Evolutionary conservation across 2,797 vertebrate species (phyloP).

Genomic region (Pseudotriccus pelzelni): DNA sequence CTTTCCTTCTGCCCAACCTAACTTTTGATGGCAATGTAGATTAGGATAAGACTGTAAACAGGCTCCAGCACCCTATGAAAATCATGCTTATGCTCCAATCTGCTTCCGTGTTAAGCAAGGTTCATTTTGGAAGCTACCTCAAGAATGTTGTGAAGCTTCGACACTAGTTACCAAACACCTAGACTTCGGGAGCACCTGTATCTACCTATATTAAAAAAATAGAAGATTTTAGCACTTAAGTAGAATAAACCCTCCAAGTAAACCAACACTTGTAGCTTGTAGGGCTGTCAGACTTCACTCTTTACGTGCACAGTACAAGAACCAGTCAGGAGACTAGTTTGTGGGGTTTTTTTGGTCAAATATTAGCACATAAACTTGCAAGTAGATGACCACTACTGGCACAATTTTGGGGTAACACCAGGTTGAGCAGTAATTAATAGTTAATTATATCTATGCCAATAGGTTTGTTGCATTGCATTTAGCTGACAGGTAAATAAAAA

Average conservation of each 20-base stretch:
- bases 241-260: not conserved
- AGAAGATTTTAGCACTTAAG: not conserved
- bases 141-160: not conserved
- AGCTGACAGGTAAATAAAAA: not conserved
- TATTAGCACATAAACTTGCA: not conserved
- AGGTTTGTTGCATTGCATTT: not conserved
- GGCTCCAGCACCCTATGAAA: not conserved
- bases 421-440: not conserved
- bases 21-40: not conserved
- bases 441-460: not conserved
- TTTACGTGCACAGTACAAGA: not conserved
- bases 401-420: not conserved
- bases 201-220: not conserved
- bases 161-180: not conserved
- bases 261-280: not conserved
- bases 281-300: not conserved
- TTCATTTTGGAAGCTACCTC: not conserved
- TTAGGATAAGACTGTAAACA: not conserved
- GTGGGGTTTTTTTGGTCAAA: accelerated
- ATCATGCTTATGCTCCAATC: not conserved
- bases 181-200: not conserved
- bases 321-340: not conserved
- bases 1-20: not conserved
- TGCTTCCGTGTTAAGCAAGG: not conserved
- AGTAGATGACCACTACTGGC: not conserved